Evolutionary conservation across 2,888 invertebrate species (phyloP).

Genomic region (Dinocampus coccinellae): DNA sequence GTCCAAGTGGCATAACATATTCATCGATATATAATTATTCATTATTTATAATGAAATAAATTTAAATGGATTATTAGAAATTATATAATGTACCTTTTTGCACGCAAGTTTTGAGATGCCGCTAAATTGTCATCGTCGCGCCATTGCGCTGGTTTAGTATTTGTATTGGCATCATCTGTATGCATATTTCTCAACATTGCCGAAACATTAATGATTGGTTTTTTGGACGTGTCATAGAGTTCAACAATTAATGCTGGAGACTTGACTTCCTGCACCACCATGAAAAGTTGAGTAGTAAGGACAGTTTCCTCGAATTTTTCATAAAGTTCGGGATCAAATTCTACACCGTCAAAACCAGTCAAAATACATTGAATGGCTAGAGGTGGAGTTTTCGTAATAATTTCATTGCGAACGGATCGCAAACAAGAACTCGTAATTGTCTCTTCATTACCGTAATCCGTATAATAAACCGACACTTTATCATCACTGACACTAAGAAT

Average conservation of each 20-base stretch:
- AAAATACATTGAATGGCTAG: constrained; percentile 85
- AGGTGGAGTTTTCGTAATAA: constrained; percentile 75
- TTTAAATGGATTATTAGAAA: background rate
- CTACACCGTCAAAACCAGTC: constrained; percentile 75
- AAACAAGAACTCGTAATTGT: constrained; percentile 75
- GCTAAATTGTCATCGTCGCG: constrained; percentile 32
- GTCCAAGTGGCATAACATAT: background rate
- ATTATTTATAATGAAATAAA: too few species aligned
- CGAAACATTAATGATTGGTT: constrained; percentile 38
- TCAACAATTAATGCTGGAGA: constrained; percentile 74
- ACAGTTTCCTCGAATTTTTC: constrained; percentile 79
- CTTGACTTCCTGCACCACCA: constrained; percentile 73
- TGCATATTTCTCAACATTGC: constrained; percentile 6
- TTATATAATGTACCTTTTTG: constrained; percentile 37
- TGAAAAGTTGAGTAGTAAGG: constrained; percentile 75
- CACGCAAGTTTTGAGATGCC: constrained; percentile 27
- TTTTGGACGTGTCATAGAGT: constrained; percentile 71
- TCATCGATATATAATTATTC: background rate
- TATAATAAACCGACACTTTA: constrained; percentile 82
- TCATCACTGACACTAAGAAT: constrained; percentile 75
- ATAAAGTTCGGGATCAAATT: constrained; percentile 73
- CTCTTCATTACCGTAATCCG: constrained; percentile 97
- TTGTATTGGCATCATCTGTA: background rate
- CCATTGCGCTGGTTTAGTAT: background rate
- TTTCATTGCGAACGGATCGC: constrained; percentile 76